Conservation (phyloP, 2,888 invertebrate species). For the Lochmaea capreae region DNA sequence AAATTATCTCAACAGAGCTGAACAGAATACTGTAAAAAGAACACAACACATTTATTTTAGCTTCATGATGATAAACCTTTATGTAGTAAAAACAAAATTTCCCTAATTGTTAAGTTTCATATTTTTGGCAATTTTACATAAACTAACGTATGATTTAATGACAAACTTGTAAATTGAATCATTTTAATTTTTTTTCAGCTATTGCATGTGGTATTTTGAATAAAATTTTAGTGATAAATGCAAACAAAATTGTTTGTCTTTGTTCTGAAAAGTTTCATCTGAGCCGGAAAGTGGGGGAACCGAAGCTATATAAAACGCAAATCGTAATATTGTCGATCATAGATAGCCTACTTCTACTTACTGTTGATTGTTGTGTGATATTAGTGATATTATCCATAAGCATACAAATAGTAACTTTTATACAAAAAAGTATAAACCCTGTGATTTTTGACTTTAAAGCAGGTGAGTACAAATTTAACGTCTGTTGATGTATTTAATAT, state of each 20-base stretch:
- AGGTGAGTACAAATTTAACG: no score
- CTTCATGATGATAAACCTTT: conserved; percentile 8
- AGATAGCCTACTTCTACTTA: no score
- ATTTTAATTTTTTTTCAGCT: conserved; percentile 13
- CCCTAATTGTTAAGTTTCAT: not conserved
- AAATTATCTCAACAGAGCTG: no score
- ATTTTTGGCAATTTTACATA: conserved; percentile 20
- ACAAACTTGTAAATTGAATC: not conserved
- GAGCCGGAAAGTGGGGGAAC: conserved; percentile 25
- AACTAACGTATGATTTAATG: conserved; percentile 3
- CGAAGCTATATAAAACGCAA: conserved; percentile 28
- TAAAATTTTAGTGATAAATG: conserved; percentile 19
- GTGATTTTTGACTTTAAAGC: not conserved
- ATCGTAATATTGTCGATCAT: not conserved
- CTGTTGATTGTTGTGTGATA: not conserved
- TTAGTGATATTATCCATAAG: no score
- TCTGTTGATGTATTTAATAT: no score
- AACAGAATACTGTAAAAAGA: no score
- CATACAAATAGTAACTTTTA: not conserved
- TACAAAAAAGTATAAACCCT: not conserved
- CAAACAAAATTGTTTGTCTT: conserved; percentile 24
- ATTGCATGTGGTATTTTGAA: conserved; percentile 3
- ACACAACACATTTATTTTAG: no score
- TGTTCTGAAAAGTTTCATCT: conserved; percentile 1
- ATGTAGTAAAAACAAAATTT: conserved; percentile 3